Percentiles rank a stretch among this genome's conserved stretches.
Conservation (phyloP, 2,797 vertebrate genomes). For the Hirundo rustica region DNA sequence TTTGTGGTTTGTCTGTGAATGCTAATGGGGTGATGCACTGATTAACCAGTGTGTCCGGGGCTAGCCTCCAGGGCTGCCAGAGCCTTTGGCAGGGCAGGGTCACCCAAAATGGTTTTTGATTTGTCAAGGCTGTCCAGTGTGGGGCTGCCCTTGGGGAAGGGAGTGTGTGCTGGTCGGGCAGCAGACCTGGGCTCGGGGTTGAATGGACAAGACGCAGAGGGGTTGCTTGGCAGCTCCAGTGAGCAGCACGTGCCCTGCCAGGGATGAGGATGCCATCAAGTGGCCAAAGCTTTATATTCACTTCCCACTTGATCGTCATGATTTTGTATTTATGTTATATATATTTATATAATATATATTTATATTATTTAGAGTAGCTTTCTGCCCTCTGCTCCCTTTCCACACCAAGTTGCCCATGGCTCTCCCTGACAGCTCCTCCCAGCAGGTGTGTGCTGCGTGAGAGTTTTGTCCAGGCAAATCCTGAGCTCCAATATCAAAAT, state of each 20-base stretch:
- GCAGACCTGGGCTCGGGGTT: background rate
- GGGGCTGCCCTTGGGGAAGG: background rate
- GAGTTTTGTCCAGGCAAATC: background rate
- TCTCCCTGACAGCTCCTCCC: background rate
- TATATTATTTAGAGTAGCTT: background rate
- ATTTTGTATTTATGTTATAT: background rate
- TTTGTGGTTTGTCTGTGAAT: background rate
- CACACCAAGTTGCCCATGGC: too few species aligned
- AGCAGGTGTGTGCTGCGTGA: fast-evolving
- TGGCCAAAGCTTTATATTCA: slow-evolving; percentile 13
- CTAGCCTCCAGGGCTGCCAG: background rate
- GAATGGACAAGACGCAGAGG: too few species aligned
- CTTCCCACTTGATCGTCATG: background rate
- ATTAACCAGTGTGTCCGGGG: background rate
- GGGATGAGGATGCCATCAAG: slow-evolving; percentile 41
- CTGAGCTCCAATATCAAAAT: background rate
- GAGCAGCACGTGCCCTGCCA: fast-evolving
- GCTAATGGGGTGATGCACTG: background rate
- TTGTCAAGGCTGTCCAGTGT: background rate
- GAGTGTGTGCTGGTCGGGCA: background rate
- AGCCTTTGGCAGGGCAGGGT: background rate
- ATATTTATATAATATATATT: background rate
- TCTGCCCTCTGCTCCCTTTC: background rate
- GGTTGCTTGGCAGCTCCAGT: background rate
- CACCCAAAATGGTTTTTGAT: background rate